A percentile compares a stretch with the other conserved stretches of the same genome.
Evolutionary conservation across 2,113 vertebrate species (phyloP).

Genomic region (Corythornis vintsioides): DNA sequence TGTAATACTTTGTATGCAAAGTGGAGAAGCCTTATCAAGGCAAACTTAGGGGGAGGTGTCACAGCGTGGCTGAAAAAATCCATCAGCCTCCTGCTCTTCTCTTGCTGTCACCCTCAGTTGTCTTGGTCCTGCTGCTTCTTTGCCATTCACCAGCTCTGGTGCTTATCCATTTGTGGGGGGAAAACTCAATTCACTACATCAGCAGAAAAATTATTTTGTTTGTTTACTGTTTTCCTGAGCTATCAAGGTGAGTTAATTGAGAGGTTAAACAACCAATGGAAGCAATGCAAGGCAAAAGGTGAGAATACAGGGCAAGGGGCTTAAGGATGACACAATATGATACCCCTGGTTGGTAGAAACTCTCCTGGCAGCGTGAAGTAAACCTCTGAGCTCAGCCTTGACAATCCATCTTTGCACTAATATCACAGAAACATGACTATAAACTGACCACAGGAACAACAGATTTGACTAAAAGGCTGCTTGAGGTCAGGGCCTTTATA

Average conservation of each 20-base stretch:
- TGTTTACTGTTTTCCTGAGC: not conserved
- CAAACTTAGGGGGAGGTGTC: not conserved
- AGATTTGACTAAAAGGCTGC: not conserved
- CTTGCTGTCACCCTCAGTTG: not conserved
- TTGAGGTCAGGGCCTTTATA: slow-evolving; percentile 13
- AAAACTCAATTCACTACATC: not conserved
- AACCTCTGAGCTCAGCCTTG: not conserved
- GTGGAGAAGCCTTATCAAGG: not conserved
- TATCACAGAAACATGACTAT: not conserved
- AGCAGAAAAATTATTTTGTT: not conserved
- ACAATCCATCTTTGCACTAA: not conserved
- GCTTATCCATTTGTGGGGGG: not conserved
- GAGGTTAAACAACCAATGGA: not conserved
- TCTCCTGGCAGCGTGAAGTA: not conserved
- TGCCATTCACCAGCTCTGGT: not conserved
- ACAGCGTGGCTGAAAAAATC: not conserved
- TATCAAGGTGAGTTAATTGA: not conserved
- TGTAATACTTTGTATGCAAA: not conserved
- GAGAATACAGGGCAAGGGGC: not conserved
- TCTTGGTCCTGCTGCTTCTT: not conserved
- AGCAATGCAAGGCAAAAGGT: not conserved
- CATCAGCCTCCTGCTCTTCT: not conserved
- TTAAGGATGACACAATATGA: not conserved
- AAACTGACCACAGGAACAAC: not conserved
- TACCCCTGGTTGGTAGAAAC: not conserved